Base-by-base conservation (phyloP, 2,888 invertebrate genomes). In the Euproctis similis region DNA sequence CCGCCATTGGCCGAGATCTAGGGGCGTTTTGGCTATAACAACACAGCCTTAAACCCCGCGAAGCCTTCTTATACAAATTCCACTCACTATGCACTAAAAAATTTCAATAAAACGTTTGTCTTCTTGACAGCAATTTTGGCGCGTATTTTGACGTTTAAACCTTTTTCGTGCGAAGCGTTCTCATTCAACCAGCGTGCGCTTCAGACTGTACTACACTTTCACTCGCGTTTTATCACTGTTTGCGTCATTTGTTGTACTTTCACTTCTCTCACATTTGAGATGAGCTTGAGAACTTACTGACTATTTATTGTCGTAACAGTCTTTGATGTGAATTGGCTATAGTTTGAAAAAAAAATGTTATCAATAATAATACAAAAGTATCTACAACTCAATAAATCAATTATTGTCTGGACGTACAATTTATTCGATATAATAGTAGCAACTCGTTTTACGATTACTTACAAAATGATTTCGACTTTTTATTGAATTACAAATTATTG, bases 1-100 rank as follows among this genome's bases (percentile, higher is more conserved):
- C 59, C 76, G 65, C 59, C 82, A 82, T 82, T 82, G 82, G 82
- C 58, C 71, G 73, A 65, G 41, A 52, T 49, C 42, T 59, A 60
- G 63, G 72, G 75, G 77, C 76, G 74, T 67, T 68, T 65, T 67
- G 61, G 36, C 47, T 47, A 59, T 52, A 59, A 62, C 61, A 70
- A 46, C 59, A 69, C 69, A 67, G 51, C 66, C 61, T 56, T 55
- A 55, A 44, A 51, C 53, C 51, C 41, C 39, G 38, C 48, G 53
- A 60, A 65, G 59, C 58, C 55, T 59, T 56, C 50, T 53, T 49
- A 43, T 29, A 40, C 39, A 35, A 43, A 36, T 26, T 30, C 22
- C 39, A 36, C 41, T 39, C 42, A 42, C 46, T 21, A 30, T 31
- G 41, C 37, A 30, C 34, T 36, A 28, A 34, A 29, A 32, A 35